Evolutionary conservation across 1,140 invertebrate species (phyloP).

Genomic region (Druon quercuslanigerum): DNA sequence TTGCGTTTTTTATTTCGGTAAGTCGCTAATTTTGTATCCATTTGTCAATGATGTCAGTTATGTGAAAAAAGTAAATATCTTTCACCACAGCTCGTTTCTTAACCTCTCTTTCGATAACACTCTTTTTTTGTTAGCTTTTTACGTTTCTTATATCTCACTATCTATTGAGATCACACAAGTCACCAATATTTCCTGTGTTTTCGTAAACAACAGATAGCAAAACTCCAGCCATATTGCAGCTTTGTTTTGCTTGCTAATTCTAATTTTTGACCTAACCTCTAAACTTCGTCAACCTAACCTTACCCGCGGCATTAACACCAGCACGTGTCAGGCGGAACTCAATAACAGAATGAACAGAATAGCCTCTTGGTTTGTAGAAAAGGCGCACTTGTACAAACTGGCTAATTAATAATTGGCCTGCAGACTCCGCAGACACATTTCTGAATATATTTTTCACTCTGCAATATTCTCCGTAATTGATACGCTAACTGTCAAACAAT

Average conservation of each 20-base stretch:
- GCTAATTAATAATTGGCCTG: background rate
- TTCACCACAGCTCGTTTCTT: background rate
- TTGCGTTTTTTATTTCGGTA: constrained; percentile 60
- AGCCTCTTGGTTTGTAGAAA: background rate
- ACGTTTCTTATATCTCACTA: no score
- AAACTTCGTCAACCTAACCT: background rate
- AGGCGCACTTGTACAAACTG: constrained; percentile 24
- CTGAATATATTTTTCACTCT: background rate
- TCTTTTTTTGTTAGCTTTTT: no score
- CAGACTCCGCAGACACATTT: background rate
- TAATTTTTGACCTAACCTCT: background rate
- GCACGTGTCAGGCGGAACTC: background rate
- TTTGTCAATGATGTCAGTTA: constrained; percentile 35
- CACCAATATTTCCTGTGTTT: no score
- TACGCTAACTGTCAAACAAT: no score
- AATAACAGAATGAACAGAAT: background rate
- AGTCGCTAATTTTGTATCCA: constrained; percentile 60
- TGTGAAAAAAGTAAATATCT: background rate
- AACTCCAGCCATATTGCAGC: no score
- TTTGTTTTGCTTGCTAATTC: no score
- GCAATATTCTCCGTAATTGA: no score
- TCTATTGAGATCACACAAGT: no score
- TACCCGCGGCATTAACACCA: background rate
- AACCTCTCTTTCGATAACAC: no score
- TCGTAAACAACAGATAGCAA: no score